Evolutionary conservation across 2,888 invertebrate genomes (phyloP).

Genomic region (Spodoptera littoralis): DNA sequence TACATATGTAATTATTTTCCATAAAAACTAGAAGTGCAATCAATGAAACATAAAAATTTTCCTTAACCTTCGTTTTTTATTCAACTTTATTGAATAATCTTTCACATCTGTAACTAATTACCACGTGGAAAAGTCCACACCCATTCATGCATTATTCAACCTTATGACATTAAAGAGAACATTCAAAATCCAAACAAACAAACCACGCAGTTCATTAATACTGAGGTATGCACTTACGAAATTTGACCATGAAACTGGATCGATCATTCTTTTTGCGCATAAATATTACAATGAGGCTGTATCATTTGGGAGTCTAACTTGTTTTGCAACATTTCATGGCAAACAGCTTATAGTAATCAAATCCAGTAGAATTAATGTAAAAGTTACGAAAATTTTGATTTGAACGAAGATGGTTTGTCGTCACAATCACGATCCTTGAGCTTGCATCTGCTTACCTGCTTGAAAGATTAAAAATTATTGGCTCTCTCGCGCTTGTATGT

Average conservation of each 20-base stretch:
- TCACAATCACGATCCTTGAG: no score
- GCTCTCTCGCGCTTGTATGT: no score
- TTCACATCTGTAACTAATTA: no score
- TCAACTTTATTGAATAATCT: no score
- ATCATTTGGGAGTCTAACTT: conserved; percentile 8
- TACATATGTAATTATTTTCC: no score
- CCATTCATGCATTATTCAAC: background rate
- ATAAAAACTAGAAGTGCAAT: background rate
- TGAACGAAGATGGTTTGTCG: background rate
- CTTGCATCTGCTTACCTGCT: no score
- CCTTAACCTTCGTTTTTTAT: background rate
- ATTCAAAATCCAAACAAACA: conserved; percentile 5
- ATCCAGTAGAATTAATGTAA: conserved; percentile 2
- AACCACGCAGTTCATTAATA: background rate
- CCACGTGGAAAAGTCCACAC: no score
- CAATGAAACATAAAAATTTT: conserved; percentile 3
- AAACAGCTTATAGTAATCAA: conserved; percentile 13
- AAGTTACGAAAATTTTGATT: conserved; percentile 4
- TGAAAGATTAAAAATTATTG: no score
- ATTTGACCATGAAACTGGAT: conserved; percentile 25
- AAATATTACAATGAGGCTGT: conserved; percentile 18
- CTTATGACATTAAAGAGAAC: background rate
- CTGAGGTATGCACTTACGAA: conserved; percentile 8
- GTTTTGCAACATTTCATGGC: conserved; percentile 34
- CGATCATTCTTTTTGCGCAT: conserved; percentile 33